Percentiles rank a stretch among this genome's conserved stretches.
phyloP scores from a whole-genome alignment of 2,113 vertebrate genomes.

The Pituophis catenifer region DNA sequence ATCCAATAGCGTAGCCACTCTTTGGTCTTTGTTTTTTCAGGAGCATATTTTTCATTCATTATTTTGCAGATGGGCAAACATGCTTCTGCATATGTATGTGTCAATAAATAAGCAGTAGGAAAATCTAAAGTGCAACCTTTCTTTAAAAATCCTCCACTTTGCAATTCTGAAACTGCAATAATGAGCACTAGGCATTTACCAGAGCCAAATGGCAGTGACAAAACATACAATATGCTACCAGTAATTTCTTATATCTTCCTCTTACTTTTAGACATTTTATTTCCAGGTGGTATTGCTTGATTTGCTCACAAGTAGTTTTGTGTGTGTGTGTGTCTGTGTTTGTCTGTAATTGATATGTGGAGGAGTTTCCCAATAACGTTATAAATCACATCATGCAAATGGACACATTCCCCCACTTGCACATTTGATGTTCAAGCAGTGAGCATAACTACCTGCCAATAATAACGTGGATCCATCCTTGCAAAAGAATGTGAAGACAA shows the following conservation, averaged over 20 bases:
- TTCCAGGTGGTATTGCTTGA: conserved; percentile 40
- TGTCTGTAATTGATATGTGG: conserved; percentile 49
- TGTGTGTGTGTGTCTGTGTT: conserved; percentile 8
- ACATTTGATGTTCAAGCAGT: conserved; percentile 41
- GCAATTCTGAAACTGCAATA: not conserved
- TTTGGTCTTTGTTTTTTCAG: not conserved
- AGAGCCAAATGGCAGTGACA: not conserved
- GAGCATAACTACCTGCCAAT: conserved; percentile 35
- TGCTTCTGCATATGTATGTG: not conserved
- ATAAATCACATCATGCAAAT: conserved; percentile 52
- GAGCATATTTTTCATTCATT: not conserved
- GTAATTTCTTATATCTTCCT: conserved; percentile 38
- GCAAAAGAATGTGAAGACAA: conserved; percentile 33
- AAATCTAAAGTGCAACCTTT: not conserved
- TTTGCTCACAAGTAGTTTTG: conserved; percentile 46
- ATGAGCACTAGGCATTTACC: not conserved
- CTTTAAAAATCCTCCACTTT: not conserved
- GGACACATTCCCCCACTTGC: conserved; percentile 7
- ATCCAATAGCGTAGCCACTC: not conserved
- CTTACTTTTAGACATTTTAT: conserved; percentile 18
- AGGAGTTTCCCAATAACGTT: conserved; percentile 55
- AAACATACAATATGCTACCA: conserved; percentile 3
- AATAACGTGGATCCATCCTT: conserved; percentile 35
- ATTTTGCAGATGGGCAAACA: not conserved
- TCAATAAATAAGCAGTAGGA: not conserved